These are phyloP conservation scores for Cabera pusaria DNA, from an alignment of 2,888 invertebrate genomes.

Conservation along the genomic window DNA sequence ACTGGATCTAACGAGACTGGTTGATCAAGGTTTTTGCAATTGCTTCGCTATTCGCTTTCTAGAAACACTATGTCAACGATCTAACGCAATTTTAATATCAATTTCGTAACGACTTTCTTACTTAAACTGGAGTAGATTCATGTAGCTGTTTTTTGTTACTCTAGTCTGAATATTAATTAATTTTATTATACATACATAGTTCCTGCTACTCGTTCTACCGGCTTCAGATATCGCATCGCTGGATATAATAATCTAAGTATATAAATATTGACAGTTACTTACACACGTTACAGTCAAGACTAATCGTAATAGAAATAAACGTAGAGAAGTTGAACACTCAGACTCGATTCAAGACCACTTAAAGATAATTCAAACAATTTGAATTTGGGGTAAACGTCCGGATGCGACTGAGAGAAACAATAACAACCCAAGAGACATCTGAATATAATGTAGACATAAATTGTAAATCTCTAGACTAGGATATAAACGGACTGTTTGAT, in stretches of 20 bases:
- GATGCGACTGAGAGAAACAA: slow-evolving; percentile 37
- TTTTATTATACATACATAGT: too few species aligned
- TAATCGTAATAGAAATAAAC: too few species aligned
- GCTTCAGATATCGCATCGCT: too few species aligned
- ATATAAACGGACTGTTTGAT: slow-evolving; percentile 1
- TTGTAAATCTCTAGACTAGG: slow-evolving; percentile 2
- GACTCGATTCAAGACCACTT: slow-evolving; percentile 43
- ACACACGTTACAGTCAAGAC: too few species aligned
- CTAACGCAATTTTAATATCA: neutral
- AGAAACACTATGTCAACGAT: slow-evolving; percentile 8
- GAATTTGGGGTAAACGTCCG: slow-evolving; percentile 44
- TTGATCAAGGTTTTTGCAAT: slow-evolving; percentile 22
- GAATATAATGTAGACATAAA: slow-evolving; percentile 1
- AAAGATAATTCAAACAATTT: slow-evolving; percentile 46
- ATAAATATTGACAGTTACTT: too few species aligned
- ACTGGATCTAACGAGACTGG: slow-evolving; percentile 22
- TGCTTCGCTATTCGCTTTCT: slow-evolving; percentile 19
- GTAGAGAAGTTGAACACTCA: slow-evolving; percentile 2
- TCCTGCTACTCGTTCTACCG: too few species aligned
- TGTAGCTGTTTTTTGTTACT: too few species aligned
- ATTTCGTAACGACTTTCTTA: too few species aligned
- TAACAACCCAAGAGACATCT: slow-evolving; percentile 20
- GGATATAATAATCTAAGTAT: too few species aligned
- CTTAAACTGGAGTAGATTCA: too few species aligned
- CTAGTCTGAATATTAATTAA: too few species aligned